A percentile compares a stretch with the other conserved stretches of the same genome.
Evolutionary conservation across 2,113 vertebrate species (phyloP).

Genomic region (Scortum barcoo): DNA sequence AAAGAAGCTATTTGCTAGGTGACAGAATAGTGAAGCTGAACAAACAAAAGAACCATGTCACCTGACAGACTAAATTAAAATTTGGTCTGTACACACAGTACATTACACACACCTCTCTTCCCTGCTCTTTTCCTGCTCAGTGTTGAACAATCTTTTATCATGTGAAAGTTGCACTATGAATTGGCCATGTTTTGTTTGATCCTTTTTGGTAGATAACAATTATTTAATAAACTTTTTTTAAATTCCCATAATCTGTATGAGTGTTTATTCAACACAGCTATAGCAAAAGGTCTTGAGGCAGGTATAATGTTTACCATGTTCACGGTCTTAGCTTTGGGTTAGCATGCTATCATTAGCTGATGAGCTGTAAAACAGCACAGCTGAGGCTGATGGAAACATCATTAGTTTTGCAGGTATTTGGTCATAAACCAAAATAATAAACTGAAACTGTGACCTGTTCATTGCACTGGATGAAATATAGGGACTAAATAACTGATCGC

Average conservation of each 20-base stretch:
- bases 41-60: background rate
- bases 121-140: slow-evolving; percentile 31
- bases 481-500: too few relatives aligned
- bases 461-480: too few relatives aligned
- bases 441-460: too few relatives aligned
- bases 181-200: slow-evolving; percentile 57
- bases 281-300: too few relatives aligned
- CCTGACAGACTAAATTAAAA: background rate
- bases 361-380: background rate
- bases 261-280: background rate
- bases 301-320: background rate
- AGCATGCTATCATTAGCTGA: background rate
- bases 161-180: slow-evolving; percentile 55
- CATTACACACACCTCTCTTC: background rate
- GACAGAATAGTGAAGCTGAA: slow-evolving; percentile 13
- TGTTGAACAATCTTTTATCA: slow-evolving; percentile 60
- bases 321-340: background rate
- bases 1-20: background rate
- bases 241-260: slow-evolving; percentile 2
- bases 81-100: background rate
- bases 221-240: slow-evolving; percentile 73
- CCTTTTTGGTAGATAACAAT: slow-evolving; percentile 42
- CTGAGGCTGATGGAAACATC: background rate
- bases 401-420: too few relatives aligned
- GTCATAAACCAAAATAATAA: too few relatives aligned